Evolutionary conservation across 2,113 vertebrate genomes (phyloP).

Genomic region (Coptodon rendalli): DNA sequence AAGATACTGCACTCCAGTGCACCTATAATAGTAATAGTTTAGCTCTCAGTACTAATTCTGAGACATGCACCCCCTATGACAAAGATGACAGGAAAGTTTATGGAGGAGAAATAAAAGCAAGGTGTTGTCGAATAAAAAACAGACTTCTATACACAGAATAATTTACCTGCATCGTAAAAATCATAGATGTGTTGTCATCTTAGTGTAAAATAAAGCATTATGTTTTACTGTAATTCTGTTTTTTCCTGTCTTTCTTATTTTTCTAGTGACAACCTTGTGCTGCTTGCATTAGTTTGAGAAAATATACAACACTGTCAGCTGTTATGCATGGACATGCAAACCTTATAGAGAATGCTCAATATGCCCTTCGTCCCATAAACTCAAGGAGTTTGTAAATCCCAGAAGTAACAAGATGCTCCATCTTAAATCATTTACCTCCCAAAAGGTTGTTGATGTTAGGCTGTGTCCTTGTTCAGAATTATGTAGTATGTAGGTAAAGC

Average conservation of each 20-base stretch:
- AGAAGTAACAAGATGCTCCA: not conserved
- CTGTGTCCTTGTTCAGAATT: slow-evolving; percentile 14
- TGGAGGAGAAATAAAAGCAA: not conserved
- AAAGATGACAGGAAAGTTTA: not conserved
- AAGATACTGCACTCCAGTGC: not conserved
- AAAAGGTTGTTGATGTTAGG: not conserved
- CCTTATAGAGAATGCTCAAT: not conserved
- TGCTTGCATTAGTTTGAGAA: not conserved
- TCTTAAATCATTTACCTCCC: slow-evolving; percentile 18
- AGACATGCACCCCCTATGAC: not conserved
- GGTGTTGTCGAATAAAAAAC: not conserved
- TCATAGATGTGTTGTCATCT: not conserved
- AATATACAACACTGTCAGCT: not conserved
- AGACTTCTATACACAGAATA: not conserved
- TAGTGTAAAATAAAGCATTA: not conserved
- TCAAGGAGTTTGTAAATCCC: slow-evolving; percentile 26
- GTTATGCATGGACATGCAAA: not conserved
- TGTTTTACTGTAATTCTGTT: not conserved
- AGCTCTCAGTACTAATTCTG: not conserved
- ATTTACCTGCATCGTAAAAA: not conserved
- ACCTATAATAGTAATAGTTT: not conserved
- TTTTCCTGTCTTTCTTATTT: not conserved
- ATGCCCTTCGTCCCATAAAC: slow-evolving; percentile 21
- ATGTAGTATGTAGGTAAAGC: slow-evolving; percentile 10
- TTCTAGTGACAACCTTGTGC: not conserved